phyloP scores from a whole-genome alignment of 2,797 vertebrate genomes.

The Sebastes diploproa region DNA sequence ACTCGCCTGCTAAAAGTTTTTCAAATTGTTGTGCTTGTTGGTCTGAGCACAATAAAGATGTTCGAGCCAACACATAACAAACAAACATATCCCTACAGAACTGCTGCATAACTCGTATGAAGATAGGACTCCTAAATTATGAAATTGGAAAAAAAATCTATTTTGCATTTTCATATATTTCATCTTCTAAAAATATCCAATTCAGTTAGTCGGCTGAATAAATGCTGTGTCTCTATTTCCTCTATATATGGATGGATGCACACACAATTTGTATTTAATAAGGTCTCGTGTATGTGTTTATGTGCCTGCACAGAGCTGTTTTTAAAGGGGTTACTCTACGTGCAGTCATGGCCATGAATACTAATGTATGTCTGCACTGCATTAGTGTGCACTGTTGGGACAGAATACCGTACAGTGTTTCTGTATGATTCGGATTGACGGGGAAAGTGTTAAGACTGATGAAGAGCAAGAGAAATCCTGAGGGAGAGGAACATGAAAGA shows the following conservation, averaged over 20 bases:
- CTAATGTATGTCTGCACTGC: constrained; percentile 27
- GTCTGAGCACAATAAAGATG: background rate
- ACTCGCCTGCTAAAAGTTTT: constrained; percentile 19
- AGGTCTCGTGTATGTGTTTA: constrained; percentile 28
- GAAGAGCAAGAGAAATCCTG: constrained; percentile 33
- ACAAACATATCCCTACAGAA: background rate
- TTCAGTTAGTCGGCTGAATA: constrained; percentile 32
- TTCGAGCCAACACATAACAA: background rate
- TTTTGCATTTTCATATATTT: constrained; percentile 12
- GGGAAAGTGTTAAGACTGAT: constrained; percentile 35
- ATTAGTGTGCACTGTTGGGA: constrained; percentile 16
- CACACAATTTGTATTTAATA: constrained; percentile 38
- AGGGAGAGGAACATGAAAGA: constrained; percentile 55
- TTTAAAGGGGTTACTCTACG: constrained; percentile 21
- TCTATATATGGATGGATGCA: constrained; percentile 38
- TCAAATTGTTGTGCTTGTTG: background rate
- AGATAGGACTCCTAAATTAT: background rate
- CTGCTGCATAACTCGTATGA: background rate
- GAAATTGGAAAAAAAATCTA: background rate
- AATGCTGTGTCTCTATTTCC: constrained; percentile 39
- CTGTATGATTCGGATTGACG: constrained; percentile 42
- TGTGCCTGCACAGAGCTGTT: constrained; percentile 22
- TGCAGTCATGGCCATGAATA: constrained; percentile 29
- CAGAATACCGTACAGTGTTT: constrained; percentile 6
- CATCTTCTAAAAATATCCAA: constrained; percentile 11